phyloP scores from a whole-genome alignment of 1,140 invertebrate genomes.

The Lepidurus arcticus region DNA sequence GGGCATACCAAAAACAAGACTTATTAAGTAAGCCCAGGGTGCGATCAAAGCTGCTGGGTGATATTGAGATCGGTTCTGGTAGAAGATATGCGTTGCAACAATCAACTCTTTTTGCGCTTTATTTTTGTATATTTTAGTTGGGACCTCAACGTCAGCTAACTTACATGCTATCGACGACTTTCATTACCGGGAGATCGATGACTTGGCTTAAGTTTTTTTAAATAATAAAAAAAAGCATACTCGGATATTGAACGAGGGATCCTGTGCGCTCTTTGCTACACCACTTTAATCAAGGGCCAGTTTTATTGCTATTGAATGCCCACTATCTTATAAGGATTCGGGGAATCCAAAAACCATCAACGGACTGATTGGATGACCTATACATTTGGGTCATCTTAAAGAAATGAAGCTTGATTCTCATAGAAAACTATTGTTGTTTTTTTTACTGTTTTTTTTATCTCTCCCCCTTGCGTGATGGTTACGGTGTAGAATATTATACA shows the following conservation, averaged over 20 bases:
- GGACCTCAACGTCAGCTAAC: background rate
- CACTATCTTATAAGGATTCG: background rate
- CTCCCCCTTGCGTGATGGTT: too few species aligned
- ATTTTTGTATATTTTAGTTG: background rate
- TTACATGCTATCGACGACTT: background rate
- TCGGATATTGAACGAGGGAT: background rate
- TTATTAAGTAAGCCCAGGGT: background rate
- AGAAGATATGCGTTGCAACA: background rate
- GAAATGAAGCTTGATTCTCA: background rate
- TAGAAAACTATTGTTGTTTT: background rate
- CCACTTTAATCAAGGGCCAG: background rate
- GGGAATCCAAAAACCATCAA: background rate
- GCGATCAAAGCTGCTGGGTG: background rate
- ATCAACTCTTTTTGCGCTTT: background rate
- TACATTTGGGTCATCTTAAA: background rate
- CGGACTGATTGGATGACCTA: background rate
- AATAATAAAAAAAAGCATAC: background rate
- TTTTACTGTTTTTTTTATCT: too few species aligned
- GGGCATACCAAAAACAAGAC: background rate
- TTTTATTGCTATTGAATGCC: background rate
- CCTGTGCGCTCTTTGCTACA: background rate
- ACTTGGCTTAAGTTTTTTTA: background rate
- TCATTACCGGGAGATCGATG: conserved; percentile 2
- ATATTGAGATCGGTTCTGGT: background rate
- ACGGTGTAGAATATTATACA: background rate